phyloP scores from a whole-genome alignment of 2,113 vertebrate species.

The Heterotis niloticus region DNA sequence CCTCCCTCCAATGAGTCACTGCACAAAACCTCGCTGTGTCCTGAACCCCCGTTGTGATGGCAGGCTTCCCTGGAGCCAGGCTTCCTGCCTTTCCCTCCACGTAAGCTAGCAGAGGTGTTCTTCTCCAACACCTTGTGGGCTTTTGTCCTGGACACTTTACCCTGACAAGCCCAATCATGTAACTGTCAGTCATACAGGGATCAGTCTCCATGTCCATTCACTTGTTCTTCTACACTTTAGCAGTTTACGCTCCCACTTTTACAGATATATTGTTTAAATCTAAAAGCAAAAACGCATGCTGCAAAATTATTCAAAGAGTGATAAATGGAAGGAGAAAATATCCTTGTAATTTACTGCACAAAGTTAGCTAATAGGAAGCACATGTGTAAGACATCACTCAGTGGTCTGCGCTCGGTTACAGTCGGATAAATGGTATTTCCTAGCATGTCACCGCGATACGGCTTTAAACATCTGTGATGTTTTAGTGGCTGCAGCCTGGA shows the following conservation, averaged over 20 bases:
- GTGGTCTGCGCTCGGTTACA: conserved; percentile 36
- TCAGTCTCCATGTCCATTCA: not conserved
- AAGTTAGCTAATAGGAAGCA: conserved; percentile 40
- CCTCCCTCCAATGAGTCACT: not conserved
- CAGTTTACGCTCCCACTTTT: not conserved
- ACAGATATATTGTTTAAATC: not conserved
- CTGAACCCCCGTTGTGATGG: not conserved
- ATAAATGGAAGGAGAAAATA: not conserved
- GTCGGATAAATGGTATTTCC: conserved; percentile 38
- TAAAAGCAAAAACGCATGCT: not conserved
- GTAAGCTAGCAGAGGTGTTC: too few species aligned
- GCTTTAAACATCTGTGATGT: conserved; percentile 37
- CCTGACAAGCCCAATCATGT: conserved; percentile 24
- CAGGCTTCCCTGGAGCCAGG: not conserved
- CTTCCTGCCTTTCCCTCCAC: not conserved
- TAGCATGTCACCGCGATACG: conserved; percentile 22
- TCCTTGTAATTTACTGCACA: not conserved
- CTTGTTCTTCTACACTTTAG: too few species aligned
- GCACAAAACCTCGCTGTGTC: not conserved
- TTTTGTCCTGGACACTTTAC: conserved; percentile 16
- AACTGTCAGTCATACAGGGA: conserved; percentile 17
- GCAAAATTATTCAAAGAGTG: not conserved
- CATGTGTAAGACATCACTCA: conserved; percentile 31
- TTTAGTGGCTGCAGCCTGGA: conserved; percentile 30
- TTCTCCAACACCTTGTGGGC: too few species aligned